Evolutionary conservation across 2,888 invertebrate genomes (phyloP).

Genomic region (Metellina segmentata): DNA sequence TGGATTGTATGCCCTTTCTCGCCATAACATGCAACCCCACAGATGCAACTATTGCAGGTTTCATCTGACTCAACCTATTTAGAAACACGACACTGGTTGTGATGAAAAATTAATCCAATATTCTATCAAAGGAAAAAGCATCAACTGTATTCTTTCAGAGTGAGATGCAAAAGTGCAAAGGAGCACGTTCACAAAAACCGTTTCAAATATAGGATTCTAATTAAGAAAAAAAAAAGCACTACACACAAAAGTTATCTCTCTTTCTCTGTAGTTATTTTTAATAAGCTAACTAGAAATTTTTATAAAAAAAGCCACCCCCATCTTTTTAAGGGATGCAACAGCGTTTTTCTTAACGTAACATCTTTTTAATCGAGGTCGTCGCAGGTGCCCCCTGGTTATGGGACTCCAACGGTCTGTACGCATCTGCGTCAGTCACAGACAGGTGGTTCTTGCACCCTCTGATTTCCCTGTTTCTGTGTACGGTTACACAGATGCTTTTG

Average conservation of each 20-base stretch:
- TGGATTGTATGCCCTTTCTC: too few species aligned
- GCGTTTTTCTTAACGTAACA: conserved; percentile 33
- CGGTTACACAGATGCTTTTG: not conserved
- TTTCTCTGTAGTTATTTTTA: not conserved
- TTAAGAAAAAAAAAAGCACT: not conserved
- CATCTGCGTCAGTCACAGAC: conserved; percentile 54
- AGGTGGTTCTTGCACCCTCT: conserved; percentile 40
- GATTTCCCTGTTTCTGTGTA: not conserved
- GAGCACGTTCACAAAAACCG: too few species aligned
- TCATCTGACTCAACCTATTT: too few species aligned
- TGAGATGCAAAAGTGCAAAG: too few species aligned
- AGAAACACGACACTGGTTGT: too few species aligned
- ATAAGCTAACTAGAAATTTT: not conserved
- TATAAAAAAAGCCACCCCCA: not conserved
- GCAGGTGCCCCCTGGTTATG: conserved; percentile 49
- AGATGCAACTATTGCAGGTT: too few species aligned
- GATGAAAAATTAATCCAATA: too few species aligned
- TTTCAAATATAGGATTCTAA: too few species aligned
- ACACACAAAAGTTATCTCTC: not conserved
- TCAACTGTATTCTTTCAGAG: too few species aligned
- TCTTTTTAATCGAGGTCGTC: conserved; percentile 8
- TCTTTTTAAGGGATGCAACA: not conserved
- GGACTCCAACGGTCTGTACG: conserved; percentile 36
- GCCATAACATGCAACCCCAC: too few species aligned
- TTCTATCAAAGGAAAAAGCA: too few species aligned